A percentile compares a stretch with the other conserved stretches of the same genome.
These are phyloP conservation scores for Alligator mississippiensis DNA, from an alignment of 2,113 vertebrate genomes.

Conservation along the genomic window DNA sequence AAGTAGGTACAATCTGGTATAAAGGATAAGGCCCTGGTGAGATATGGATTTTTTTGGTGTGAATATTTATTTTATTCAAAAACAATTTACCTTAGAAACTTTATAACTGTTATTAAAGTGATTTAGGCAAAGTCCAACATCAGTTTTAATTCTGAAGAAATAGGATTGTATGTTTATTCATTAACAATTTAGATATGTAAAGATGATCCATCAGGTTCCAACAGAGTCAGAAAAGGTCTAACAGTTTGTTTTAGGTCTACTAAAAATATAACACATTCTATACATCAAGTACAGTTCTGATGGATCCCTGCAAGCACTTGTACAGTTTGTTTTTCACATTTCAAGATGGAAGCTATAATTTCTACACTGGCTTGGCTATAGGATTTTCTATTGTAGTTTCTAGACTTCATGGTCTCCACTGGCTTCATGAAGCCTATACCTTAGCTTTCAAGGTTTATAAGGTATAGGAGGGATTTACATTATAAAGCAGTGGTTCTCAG, in stretches of 20 bases:
- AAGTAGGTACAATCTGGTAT: background rate
- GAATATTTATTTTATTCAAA: no score
- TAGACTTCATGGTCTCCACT: conserved; percentile 7
- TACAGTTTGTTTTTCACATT: background rate
- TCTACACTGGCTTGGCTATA: background rate
- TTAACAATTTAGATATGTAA: background rate
- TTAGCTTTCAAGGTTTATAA: background rate
- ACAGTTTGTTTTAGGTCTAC: background rate
- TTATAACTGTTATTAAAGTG: no score
- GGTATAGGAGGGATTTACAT: background rate
- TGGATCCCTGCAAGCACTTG: conserved; percentile 15
- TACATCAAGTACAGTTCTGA: background rate
- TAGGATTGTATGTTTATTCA: background rate
- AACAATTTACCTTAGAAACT: no score
- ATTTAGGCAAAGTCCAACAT: no score
- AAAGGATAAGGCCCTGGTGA: background rate
- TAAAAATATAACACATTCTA: conserved; percentile 42
- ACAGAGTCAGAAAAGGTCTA: background rate
- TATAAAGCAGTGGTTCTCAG: no score
- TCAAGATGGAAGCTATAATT: background rate
- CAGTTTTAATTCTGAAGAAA: conserved; percentile 1
- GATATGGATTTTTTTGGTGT: no score
- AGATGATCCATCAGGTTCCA: background rate
- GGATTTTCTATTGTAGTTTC: conserved; percentile 26
- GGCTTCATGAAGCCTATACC: background rate